Conservation (phyloP, 2,113 vertebrate genomes). For the Phoenicopterus ruber region DNA sequence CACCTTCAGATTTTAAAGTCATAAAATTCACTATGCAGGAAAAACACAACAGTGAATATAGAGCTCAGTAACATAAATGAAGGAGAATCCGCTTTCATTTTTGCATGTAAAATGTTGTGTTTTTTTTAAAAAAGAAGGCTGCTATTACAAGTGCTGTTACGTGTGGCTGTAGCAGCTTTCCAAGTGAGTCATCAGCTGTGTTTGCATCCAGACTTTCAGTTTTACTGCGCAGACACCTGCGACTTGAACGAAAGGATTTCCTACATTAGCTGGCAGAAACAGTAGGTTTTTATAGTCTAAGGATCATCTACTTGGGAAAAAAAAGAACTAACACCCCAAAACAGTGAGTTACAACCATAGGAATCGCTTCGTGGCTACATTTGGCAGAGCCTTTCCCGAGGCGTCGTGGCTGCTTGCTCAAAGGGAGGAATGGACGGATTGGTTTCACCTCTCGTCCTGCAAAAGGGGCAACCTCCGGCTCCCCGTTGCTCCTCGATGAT, state of each 20-base stretch:
- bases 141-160: background rate
- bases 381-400: background rate
- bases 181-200: background rate
- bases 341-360: background rate
- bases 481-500: background rate
- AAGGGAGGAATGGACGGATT: background rate
- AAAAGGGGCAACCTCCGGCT: background rate
- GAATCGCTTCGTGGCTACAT: rapidly evolving
- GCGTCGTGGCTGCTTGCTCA: rapidly evolving
- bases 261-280: background rate
- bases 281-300: background rate
- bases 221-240: background rate
- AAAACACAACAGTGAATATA: background rate
- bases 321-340: background rate
- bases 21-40: background rate
- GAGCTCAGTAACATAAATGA: background rate
- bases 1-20: background rate
- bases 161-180: background rate
- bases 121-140: background rate
- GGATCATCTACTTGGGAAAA: background rate
- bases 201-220: conserved; percentile 13
- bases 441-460: background rate
- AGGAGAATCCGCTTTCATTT: background rate
- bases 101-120: rapidly evolving
- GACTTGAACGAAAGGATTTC: conserved; percentile 3